Base-by-base conservation (phyloP, 2,888 invertebrate species). In the Parnassius apollo region DNA sequence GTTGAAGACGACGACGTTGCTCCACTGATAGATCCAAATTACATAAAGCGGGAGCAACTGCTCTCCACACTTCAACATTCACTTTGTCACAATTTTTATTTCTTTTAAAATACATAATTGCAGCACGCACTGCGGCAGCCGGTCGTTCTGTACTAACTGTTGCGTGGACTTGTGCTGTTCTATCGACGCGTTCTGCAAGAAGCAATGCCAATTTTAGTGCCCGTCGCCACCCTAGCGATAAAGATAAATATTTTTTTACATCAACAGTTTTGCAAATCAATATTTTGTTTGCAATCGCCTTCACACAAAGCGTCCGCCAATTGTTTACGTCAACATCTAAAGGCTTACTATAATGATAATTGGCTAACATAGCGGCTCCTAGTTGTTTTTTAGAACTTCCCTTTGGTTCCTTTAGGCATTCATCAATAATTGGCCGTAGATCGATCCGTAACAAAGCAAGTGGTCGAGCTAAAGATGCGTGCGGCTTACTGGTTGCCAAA, bases 261-360 rank as follows among this genome's bases (percentile, higher is more conserved):
- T 78, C 73, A 1, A 57, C 61, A 18, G 60, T 58, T 46, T 74
- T 76, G 61, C 81, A 81, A 35, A 68, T 67, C 7, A 77, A 64
- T 3, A 77, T 67, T 56, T 69, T 76, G 58, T 82, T 84, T 0
- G 81, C 77, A 2, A 85, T 66, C 13, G 80, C 76, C 66, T 85
- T 85, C 2, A 76, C 77, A 18, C 88, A 85, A 45, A 75, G 59
- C 57, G 67, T 56, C 10, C 65, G 66, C 82, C 82, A 85, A 18
- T 77, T 75, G 18, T 75, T 65, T 7, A 61, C 58, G 3, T 77
- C 68, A 8, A 82, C 69, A 51, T 82, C 71, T 1, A 82, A 57
- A 35, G 64, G 59, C 48, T 83, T 82, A 61, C 76, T 75, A 2
- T 76, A 69, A 46, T 75, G 71, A 61, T 82, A 81, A n/a, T 81